Evolutionary conservation across 1,140 invertebrate genomes (phyloP), one percentile per base, ranked within the genome.

Genomic region (Cotesia chilonis): DNA sequence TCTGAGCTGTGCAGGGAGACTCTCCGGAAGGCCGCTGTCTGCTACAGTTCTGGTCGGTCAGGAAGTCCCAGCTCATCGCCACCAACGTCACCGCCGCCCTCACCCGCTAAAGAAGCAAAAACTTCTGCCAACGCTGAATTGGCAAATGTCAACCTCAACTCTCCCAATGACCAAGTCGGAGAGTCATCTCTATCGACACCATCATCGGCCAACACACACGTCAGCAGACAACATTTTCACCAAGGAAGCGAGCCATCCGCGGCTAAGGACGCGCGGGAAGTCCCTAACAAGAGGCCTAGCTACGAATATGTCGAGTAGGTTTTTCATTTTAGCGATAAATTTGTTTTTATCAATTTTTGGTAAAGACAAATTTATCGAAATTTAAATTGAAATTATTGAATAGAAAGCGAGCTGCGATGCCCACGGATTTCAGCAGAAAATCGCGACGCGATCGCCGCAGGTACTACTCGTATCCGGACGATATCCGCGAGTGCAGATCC

Each of bases 1-100:
- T 89, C 89, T 79, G 89, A 90, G 84, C 85, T 90, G 79, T 90
- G 89, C 83, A 88, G 89, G 81, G 89, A 90, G 86, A 89, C 89
- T 74, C 84, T 90, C 81, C 88, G 88, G 79, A 88, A 89, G 82
- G 89, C 89, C 75, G 84, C 85, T 69, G 85, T 87, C 77, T 86
- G 80, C 81, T 87, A 86, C 85, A 85, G 81, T 82, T 83, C 84
- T 81, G 85, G 83, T 79, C 84, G 83, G 75, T 77, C 83, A 76
- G 81, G 76, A 80, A 85, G 83, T 78, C 81, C 83, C 76, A 81
- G 83, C 77, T 83, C 84, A 77, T 85, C 85, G 74, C 84, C 85
- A 74, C 83, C 85, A 76, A 82, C 83, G 72, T 85, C 84, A 78
- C 85, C 84, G 74, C 84, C 85, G 68, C 79, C 84, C 73, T 86